Evolutionary conservation across 2,888 invertebrate genomes (phyloP), one percentile per base, ranked within the genome.

Genomic region (Branchipolynoe longqiensis): DNA sequence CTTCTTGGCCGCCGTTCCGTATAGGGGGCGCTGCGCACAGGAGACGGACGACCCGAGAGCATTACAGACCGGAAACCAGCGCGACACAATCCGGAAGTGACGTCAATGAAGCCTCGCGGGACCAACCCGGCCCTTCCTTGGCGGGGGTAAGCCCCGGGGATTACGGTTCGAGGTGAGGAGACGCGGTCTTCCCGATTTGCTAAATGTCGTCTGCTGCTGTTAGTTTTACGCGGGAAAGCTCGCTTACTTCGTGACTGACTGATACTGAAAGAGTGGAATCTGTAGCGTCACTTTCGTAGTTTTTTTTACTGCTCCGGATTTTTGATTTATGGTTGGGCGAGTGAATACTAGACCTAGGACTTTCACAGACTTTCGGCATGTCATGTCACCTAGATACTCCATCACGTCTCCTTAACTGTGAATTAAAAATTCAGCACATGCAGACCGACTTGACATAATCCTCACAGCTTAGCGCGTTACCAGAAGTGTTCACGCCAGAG

Each of bases 41-140:
- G 69, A 69, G 69, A 69, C 69, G 38, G 69, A 69, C 69, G 38
- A 69, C 36, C 14, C 12, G 69, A 69, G 69, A 69, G 69, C 38
- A 38, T 36, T 14, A 38, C 36, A 14, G 3, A 38, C 69, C 69
- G 69, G 69, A 69, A 69, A 69, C 69, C 69, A 69, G 36, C 69
- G 18, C 14, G 38, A 0, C 12, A 33, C 18, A 69, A 69, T 69
- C 69, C 69, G 33, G 38, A 69, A 33, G 69, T 69, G 69, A 69
- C 69, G 69, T 69, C 69, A 69, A n/a, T 33, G 38, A 3, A 22
- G 69, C 18, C 69, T 38, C 69, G 25, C 14, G 69, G 25, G 69
- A 33, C 36, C 69, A 36, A 33, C 36, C 22, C 38, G 36, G n/a
- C 69, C n/a, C 69, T 18, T 33, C 1, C 69, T 38, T 36, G 33